A percentile compares a stretch with the other conserved stretches of the same genome.
These are phyloP conservation scores for Heliconius nattereri DNA, from an alignment of 1,140 invertebrate species.

Conservation along the genomic window DNA sequence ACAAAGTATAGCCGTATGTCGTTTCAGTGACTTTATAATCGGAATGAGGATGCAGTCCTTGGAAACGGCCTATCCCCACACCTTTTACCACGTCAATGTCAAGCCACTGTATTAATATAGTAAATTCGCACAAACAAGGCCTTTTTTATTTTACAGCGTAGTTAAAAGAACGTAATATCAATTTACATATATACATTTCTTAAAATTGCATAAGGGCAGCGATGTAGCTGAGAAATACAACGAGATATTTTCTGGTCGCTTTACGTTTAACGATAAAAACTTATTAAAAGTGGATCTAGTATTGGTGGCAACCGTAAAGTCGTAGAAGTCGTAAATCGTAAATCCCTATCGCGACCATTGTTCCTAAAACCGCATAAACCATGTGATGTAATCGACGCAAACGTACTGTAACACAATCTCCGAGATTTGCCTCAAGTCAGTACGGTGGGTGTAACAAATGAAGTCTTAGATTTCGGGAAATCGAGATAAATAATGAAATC, in stretches of 20 bases:
- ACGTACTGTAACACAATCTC: slow-evolving; percentile 18
- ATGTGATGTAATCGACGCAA: slow-evolving; percentile 24
- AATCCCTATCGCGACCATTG: slow-evolving; percentile 8
- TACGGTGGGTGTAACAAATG: slow-evolving; percentile 7
- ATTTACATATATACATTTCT: slow-evolving; percentile 6
- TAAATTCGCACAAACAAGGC: neutral
- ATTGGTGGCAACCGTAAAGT: neutral
- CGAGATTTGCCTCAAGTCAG: slow-evolving; percentile 7
- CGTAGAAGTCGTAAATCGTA: neutral
- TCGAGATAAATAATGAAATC: slow-evolving; percentile 14
- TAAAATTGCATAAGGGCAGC: neutral
- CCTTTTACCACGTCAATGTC: slow-evolving; percentile 38
- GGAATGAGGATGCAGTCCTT: slow-evolving; percentile 32
- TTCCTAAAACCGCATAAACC: slow-evolving; percentile 24
- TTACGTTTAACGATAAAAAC: neutral
- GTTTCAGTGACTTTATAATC: slow-evolving; percentile 14
- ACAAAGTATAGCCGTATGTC: neutral
- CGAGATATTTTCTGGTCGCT: neutral
- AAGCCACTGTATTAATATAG: slow-evolving; percentile 27
- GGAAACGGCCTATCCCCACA: slow-evolving; percentile 22
- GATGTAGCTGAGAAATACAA: neutral
- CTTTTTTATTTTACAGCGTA: slow-evolving; percentile 20
- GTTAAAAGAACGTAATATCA: neutral
- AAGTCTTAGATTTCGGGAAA: slow-evolving; percentile 20
- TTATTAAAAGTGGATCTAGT: neutral